phyloP scores from a whole-genome alignment of 2,888 invertebrate genomes.

The Oegoconia quadripuncta region DNA sequence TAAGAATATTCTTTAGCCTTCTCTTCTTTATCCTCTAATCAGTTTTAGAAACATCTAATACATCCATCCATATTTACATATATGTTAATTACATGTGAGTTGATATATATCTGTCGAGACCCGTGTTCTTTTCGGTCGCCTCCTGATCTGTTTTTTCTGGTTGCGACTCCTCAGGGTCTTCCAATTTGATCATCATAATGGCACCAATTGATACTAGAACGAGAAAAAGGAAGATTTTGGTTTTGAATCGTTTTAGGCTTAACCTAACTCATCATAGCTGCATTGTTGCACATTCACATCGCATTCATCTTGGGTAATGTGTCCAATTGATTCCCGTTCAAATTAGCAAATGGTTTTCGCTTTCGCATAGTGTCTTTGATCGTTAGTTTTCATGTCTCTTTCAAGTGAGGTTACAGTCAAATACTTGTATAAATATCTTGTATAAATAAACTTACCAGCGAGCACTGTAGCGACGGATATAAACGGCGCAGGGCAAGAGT shows the following conservation, averaged over 20 bases:
- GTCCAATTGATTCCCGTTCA: too few species aligned
- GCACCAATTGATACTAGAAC: constrained; percentile 62
- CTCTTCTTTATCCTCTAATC: too few species aligned
- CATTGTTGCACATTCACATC: too few species aligned
- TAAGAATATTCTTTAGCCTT: too few species aligned
- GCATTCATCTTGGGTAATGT: too few species aligned
- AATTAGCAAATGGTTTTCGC: too few species aligned
- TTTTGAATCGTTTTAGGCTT: background rate
- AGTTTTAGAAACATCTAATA: too few species aligned
- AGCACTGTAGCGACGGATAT: constrained; percentile 78
- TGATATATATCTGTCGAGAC: constrained; percentile 63
- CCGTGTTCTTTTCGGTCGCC: constrained; percentile 35
- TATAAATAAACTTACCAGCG: constrained; percentile 55
- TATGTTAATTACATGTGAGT: constrained; percentile 63
- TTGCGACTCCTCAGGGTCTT: constrained; percentile 31
- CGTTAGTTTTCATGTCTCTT: background rate
- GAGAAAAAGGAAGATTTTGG: too few species aligned
- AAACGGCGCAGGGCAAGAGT: constrained; percentile 81
- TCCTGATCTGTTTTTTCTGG: constrained; percentile 29
- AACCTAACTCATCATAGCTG: too few species aligned
- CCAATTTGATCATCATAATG: constrained; percentile 62
- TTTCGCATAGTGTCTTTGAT: too few species aligned
- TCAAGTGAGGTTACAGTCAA: background rate
- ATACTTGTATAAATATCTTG: background rate
- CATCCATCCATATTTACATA: background rate